These are phyloP conservation scores for Xiphias gladius DNA, from an alignment of 2,113 vertebrate species.

Conservation along the genomic window DNA sequence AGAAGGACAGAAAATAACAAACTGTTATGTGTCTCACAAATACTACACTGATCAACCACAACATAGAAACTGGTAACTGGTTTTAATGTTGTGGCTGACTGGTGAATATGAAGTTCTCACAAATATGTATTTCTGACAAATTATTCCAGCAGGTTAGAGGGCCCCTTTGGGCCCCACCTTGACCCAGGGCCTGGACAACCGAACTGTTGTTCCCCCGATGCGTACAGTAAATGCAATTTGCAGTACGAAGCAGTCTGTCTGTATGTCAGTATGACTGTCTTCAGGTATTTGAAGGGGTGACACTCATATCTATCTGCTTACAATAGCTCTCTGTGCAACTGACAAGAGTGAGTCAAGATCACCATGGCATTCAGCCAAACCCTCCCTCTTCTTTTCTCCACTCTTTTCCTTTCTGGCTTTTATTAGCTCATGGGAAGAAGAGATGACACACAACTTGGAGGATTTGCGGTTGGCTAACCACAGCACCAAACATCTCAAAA, in stretches of 20 bases:
- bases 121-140: no score
- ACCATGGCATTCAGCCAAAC: background rate
- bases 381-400: background rate
- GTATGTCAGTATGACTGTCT: background rate
- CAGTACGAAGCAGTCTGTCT: background rate
- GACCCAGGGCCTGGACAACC: no score
- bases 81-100: no score
- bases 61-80: no score
- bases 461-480: conserved; percentile 40
- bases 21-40: no score
- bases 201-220: no score
- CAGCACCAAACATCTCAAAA: conserved; percentile 44
- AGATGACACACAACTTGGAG: conserved; percentile 55
- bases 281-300: background rate
- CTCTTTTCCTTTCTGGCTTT: conserved; percentile 40
- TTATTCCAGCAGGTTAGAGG: no score
- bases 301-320: background rate
- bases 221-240: background rate
- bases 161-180: no score
- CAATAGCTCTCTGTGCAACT: conserved; percentile 44
- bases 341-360: background rate
- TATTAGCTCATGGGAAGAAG: conserved; percentile 59
- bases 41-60: no score
- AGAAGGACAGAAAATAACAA: no score
- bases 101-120: no score